phyloP scores from a whole-genome alignment of 2,797 vertebrate species.

The Sebastes hopkinsi region DNA sequence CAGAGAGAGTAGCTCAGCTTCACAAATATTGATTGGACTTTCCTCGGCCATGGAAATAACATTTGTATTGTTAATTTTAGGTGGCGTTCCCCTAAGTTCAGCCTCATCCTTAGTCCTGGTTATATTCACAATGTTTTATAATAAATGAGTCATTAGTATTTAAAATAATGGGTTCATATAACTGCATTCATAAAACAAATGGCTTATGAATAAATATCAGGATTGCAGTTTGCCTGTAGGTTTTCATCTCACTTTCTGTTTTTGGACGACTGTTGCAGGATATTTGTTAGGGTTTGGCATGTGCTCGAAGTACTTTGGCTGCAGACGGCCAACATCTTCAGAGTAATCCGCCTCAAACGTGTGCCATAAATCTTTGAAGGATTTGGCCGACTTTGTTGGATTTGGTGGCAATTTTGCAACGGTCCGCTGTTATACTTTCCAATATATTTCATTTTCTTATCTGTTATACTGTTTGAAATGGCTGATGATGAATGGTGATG shows the following conservation, averaged over 20 bases:
- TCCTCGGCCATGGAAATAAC: too few relatives aligned
- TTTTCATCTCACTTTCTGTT: not conserved
- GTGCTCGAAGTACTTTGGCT: slow-evolving; percentile 2
- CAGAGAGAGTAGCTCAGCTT: too few relatives aligned
- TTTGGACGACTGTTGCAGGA: not conserved
- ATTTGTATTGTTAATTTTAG: too few relatives aligned
- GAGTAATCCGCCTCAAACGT: slow-evolving; percentile 3
- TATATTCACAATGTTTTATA: not conserved
- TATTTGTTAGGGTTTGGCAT: not conserved
- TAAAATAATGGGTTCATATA: not conserved
- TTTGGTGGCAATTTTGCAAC: not conserved
- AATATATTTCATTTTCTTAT: slow-evolving; percentile 8
- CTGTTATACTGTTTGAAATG: not conserved
- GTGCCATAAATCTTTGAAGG: slow-evolving; percentile 1
- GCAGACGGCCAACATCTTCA: not conserved
- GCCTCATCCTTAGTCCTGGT: not conserved
- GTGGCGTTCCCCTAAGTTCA: not conserved
- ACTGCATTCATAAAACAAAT: not conserved
- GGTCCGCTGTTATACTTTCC: not conserved
- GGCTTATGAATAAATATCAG: not conserved
- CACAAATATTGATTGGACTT: too few relatives aligned
- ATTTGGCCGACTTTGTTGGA: slow-evolving; percentile 20
- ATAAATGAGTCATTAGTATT: not conserved
- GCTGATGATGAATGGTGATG: not conserved
- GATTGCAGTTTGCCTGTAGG: not conserved